These are phyloP conservation scores for Venturia canescens DNA, from an alignment of 1,140 invertebrate genomes.

Conservation along the genomic window DNA sequence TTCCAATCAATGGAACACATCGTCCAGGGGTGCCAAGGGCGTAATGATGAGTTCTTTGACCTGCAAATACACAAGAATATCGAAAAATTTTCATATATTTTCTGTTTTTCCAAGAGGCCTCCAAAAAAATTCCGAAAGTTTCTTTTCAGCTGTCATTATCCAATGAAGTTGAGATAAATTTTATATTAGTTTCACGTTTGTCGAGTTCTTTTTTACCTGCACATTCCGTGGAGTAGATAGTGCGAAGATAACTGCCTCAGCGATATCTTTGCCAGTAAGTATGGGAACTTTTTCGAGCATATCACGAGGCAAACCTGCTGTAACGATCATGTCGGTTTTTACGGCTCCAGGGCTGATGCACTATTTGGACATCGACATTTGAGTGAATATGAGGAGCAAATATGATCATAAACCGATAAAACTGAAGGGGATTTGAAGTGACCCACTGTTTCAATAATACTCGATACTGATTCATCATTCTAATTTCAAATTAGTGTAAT, in stretches of 20 bases:
- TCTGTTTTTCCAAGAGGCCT: too few species aligned
- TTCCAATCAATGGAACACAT: neutral
- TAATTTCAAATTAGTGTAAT: too few species aligned
- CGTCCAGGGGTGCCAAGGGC: neutral
- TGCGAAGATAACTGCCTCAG: slow-evolving; percentile 79
- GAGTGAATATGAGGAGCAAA: too few species aligned
- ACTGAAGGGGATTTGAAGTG: too few species aligned
- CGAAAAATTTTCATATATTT: too few species aligned
- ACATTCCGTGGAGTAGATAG: slow-evolving; percentile 80
- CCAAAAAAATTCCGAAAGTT: too few species aligned
- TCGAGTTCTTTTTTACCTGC: slow-evolving; percentile 75
- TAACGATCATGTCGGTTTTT: slow-evolving; percentile 77
- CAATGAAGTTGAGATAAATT: too few species aligned
- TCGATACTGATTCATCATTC: too few species aligned
- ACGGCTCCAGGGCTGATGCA: slow-evolving; percentile 81
- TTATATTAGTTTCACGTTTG: too few species aligned
- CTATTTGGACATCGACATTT: slow-evolving; percentile 64
- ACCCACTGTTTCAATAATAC: too few species aligned
- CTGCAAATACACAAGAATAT: neutral
- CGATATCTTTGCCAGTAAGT: slow-evolving; percentile 76
- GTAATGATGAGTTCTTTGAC: neutral
- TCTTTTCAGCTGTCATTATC: too few species aligned
- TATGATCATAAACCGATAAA: too few species aligned
- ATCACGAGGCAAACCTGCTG: slow-evolving; percentile 58
- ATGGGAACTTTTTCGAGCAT: slow-evolving; percentile 62